Evolutionary conservation across 2,888 invertebrate genomes (phyloP).

Genomic region (Archips xylosteana): DNA sequence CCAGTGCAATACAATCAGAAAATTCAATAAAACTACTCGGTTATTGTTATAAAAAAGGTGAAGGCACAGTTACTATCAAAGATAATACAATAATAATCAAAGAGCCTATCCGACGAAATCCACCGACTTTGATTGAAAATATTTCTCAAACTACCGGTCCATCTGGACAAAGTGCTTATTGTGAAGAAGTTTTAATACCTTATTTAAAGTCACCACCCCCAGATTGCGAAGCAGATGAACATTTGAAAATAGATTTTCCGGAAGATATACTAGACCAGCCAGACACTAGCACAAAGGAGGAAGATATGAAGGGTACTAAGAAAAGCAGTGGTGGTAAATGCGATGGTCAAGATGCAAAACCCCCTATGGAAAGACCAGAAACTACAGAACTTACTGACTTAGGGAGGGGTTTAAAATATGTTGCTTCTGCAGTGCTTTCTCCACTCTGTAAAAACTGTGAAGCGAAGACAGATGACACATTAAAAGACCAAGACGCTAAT

Average conservation of each 20-base stretch:
- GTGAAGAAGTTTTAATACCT: slow-evolving; percentile 62
- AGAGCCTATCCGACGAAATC: slow-evolving; percentile 55
- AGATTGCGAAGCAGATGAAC: slow-evolving; percentile 52
- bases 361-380: background rate
- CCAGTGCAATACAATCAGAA: slow-evolving; percentile 5
- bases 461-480: background rate
- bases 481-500: background rate
- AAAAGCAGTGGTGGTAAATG: background rate
- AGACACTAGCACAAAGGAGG: background rate
- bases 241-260: slow-evolving; percentile 49
- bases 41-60: background rate
- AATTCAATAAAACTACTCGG: background rate
- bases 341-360: background rate
- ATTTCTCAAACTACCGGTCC: slow-evolving; percentile 41
- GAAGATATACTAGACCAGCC: slow-evolving; percentile 55
- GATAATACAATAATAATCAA: slow-evolving; percentile 47
- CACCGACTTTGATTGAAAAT: background rate
- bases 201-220: slow-evolving; percentile 51
- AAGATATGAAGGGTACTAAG: background rate
- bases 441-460: slow-evolving; percentile 2
- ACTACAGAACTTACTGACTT: slow-evolving; percentile 3
- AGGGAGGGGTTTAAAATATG: background rate
- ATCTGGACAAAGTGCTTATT: slow-evolving; percentile 54
- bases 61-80: slow-evolving; percentile 2
- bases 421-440: background rate